Percentiles rank a stretch among this genome's conserved stretches.
Conservation (phyloP, 2,888 invertebrate species). For the Caenorhabditis panamensis region DNA sequence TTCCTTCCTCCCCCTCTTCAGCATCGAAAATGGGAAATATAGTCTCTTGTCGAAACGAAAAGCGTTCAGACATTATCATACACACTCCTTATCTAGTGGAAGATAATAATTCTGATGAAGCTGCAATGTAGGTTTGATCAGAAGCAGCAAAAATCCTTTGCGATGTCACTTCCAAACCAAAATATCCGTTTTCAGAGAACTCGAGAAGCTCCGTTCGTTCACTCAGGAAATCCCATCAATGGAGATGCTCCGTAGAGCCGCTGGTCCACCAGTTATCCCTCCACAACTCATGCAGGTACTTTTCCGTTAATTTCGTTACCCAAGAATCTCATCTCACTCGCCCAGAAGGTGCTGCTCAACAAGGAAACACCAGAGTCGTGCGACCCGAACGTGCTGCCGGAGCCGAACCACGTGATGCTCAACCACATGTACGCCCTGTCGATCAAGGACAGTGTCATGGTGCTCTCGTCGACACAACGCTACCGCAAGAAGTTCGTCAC, state of each 20-base stretch:
- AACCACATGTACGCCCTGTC: slow-evolving; percentile 98
- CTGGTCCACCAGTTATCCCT: slow-evolving; percentile 96
- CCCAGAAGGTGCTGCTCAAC: slow-evolving; percentile 90
- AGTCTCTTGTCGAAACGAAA: too few species aligned
- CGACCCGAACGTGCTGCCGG: slow-evolving; percentile 97
- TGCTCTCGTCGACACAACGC: slow-evolving; percentile 96
- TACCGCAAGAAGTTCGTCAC: slow-evolving; percentile 99
- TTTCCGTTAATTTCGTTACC: neutral
- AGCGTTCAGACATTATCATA: too few species aligned
- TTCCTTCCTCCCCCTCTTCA: too few species aligned
- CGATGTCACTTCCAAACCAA: neutral
- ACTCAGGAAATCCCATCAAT: slow-evolving; percentile 89
- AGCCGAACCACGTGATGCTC: slow-evolving; percentile 99
- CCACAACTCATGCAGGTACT: slow-evolving; percentile 92
- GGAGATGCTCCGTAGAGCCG: slow-evolving; percentile 93
- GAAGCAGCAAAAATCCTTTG: too few species aligned
- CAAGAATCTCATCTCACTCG: neutral
- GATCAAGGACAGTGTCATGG: slow-evolving; percentile 99
- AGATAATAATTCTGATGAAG: too few species aligned
- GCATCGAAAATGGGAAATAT: too few species aligned
- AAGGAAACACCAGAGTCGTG: slow-evolving; percentile 98
- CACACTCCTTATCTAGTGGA: too few species aligned
- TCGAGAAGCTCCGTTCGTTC: slow-evolving; percentile 79
- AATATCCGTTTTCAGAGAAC: slow-evolving; percentile 67
- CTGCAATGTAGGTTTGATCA: too few species aligned